Percentiles rank a stretch among this genome's conserved stretches.
These are phyloP conservation scores for Dinocampus coccinellae DNA, from an alignment of 2,888 invertebrate species.

Conservation along the genomic window DNA sequence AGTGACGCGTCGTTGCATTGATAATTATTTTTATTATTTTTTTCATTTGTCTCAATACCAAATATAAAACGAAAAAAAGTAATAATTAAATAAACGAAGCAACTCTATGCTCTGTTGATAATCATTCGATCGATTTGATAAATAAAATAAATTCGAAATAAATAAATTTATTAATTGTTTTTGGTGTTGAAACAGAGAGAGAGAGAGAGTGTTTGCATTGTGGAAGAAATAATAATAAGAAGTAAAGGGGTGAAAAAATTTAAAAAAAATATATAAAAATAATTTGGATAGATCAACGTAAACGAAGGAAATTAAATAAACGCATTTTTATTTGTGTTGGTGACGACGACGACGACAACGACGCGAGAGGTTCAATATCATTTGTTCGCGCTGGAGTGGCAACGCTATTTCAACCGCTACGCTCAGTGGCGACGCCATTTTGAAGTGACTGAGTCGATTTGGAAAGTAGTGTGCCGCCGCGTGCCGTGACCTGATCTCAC, in stretches of 20 bases:
- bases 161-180: too few species aligned
- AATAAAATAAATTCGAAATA: too few species aligned
- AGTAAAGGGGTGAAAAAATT: too few species aligned
- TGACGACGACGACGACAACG: conserved; percentile 11
- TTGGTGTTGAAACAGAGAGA: too few species aligned
- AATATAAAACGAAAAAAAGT: too few species aligned
- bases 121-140: too few species aligned
- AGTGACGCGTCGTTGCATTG: conserved; percentile 21
- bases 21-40: conserved; percentile 16
- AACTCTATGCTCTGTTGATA: too few species aligned
- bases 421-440: conserved; percentile 65
- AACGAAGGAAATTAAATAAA: background rate
- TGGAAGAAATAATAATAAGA: too few species aligned
- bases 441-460: conserved; percentile 54
- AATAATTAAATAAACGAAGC: background rate
- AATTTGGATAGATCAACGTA: too few species aligned
- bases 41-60: background rate
- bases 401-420: conserved; percentile 53
- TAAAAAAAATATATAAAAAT: too few species aligned
- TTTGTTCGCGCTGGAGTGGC: conserved; percentile 56
- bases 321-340: background rate
- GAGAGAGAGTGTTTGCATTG: too few species aligned
- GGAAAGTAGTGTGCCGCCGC: conserved; percentile 45
- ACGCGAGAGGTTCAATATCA: conserved; percentile 33
- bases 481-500: conserved; percentile 44